Base-by-base conservation (phyloP, 64 coral and sea anemone genomes). In the Pachyseris speciosa region DNA sequence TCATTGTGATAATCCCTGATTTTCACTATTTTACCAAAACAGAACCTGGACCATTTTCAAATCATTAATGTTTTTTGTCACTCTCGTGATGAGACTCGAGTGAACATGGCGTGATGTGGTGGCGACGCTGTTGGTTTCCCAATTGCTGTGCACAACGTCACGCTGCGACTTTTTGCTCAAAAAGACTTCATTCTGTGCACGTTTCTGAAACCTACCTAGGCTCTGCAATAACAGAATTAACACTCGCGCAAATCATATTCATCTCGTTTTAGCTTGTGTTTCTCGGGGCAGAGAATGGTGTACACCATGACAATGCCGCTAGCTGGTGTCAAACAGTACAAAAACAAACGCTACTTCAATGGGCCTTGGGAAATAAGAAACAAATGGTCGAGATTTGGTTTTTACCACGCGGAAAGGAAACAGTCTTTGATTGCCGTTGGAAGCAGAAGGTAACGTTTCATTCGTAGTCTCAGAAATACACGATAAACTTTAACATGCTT, bases 71-170 rank as follows among this genome's bases (percentile, higher is more conserved):
- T n/a, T n/a, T 67, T 67, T 67, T 67, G 11, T 67, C 12, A 4
- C 33, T 49, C 49, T 20, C 36, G 31, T 79, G 49, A 79, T 34
- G 28, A 52, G 11, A n/a, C n/a, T n/a, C 37, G 19, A 53, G 29
- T 38, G 31, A 81, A 24, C 52, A 81, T 78, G 77, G 51, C 77
- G 77, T 81, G 52, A 81, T 64, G 77, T 63, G 77, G 77, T 81
- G 4, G 58, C 52, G 19, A 20, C 51, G 51, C 77, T 81, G 77
- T 40, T 40, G 52, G 53, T 37, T 71, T 71, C 30, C 34, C 67
- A 71, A 38, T 39, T 71, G 67, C 77, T 20, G 20, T 40, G 9
- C 17, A 76, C 26, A 57, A 36, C 51, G 77, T 81, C 77, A 81
- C 51, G 77, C 77, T 81, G 77, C 19, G 77, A 59, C 5, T 42